Conservation (phyloP, 2,888 invertebrate genomes). For the Amblyjoppa proteus region DNA sequence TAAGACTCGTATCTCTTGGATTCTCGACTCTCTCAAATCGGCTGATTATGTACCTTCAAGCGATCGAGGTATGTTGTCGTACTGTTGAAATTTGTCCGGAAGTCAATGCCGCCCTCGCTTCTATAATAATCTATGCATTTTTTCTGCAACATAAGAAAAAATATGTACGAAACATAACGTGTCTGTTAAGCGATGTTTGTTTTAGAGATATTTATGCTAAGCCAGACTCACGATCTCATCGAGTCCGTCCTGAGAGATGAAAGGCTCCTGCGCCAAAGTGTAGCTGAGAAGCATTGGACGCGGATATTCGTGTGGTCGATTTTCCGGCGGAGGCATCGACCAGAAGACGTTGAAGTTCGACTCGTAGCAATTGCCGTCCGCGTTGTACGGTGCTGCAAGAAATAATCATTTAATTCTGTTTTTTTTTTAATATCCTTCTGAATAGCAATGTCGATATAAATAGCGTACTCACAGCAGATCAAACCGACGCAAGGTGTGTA, state of each 20-base stretch:
- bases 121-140: conserved; percentile 94
- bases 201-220: background rate
- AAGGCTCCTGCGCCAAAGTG: conserved; percentile 92
- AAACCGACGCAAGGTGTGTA: conserved; percentile 97
- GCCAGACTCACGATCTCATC: conserved; percentile 89
- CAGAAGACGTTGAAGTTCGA: conserved; percentile 95
- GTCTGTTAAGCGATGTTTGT: background rate
- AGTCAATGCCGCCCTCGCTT: conserved; percentile 89
- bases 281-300: conserved; percentile 96
- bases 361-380: conserved; percentile 92
- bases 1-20: background rate
- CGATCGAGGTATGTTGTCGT: conserved; percentile 94
- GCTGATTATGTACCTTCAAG: conserved; percentile 87
- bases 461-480: conserved; percentile 92
- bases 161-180: background rate
- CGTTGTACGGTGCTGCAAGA: conserved; percentile 92
- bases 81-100: conserved; percentile 89
- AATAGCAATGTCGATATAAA: background rate
- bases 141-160: conserved; percentile 85
- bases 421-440: background rate
- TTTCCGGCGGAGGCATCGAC: conserved; percentile 98
- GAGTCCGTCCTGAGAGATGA: conserved; percentile 92
- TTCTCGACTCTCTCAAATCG: background rate
- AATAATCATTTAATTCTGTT: conserved; percentile 47
- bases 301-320: conserved; percentile 96